These are phyloP conservation scores for Anguilla obscura DNA, from an alignment of 2,797 vertebrate genomes.

Conservation along the genomic window DNA sequence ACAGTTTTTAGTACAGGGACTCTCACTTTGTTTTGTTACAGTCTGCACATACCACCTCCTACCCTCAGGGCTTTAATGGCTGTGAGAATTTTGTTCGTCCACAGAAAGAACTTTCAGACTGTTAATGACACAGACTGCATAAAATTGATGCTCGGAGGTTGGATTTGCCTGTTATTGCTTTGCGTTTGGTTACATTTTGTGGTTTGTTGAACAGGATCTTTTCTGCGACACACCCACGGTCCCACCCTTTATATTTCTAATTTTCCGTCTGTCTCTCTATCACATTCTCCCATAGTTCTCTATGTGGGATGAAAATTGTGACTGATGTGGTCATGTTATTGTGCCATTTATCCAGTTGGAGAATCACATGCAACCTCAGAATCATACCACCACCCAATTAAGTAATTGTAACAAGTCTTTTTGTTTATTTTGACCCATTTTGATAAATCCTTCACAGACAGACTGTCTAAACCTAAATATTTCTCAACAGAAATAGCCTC, in stretches of 20 bases:
- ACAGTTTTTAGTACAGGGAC: not conserved
- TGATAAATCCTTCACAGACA: not conserved
- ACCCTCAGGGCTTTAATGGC: not conserved
- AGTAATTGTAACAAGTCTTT: not conserved
- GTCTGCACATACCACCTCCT: not conserved
- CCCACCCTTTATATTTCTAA: not conserved
- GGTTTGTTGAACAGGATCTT: not conserved
- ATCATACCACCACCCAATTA: not conserved
- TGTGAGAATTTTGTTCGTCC: not conserved
- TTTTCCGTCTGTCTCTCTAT: conserved; percentile 8
- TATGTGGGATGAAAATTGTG: not conserved
- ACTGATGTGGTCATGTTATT: conserved; percentile 8
- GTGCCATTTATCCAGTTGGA: conserved; percentile 8
- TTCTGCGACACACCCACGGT: not conserved
- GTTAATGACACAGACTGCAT: conserved; percentile 1
- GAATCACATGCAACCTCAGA: not conserved
- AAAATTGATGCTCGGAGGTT: not conserved
- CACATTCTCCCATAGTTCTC: not conserved
- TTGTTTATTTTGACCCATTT: not conserved
- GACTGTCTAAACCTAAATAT: not conserved
- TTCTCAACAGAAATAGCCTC: not conserved
- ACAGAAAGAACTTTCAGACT: not conserved
- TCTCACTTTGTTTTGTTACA: not conserved
- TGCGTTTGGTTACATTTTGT: conserved; percentile 5
- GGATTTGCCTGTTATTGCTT: not conserved